A percentile compares a stretch with the other conserved stretches of the same genome.
Conservation (phyloP, 2,797 vertebrate genomes). For the Pachyuromys duprasi region DNA sequence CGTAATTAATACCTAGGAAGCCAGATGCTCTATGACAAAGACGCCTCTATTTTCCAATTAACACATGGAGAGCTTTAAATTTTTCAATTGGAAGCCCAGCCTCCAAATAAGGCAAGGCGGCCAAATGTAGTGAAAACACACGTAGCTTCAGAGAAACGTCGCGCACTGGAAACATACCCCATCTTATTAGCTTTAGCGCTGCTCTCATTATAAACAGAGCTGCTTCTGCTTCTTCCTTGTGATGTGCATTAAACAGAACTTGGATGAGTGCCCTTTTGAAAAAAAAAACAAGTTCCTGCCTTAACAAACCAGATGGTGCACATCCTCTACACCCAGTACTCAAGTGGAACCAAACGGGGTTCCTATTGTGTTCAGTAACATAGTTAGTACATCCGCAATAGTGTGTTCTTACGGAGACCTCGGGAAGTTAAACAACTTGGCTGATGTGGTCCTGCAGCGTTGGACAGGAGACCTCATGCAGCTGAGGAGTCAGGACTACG, state of each 20-base stretch:
- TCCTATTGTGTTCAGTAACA: slow-evolving; percentile 86
- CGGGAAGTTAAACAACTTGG: slow-evolving; percentile 85
- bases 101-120: slow-evolving; percentile 46
- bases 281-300: slow-evolving; percentile 65
- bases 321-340: slow-evolving; percentile 78
- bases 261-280: slow-evolving; percentile 74
- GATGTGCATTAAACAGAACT: slow-evolving; percentile 70
- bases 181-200: slow-evolving; percentile 57
- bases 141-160: slow-evolving; percentile 56
- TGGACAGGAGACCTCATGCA: slow-evolving; percentile 57
- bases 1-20: slow-evolving; percentile 73
- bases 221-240: slow-evolving; percentile 67
- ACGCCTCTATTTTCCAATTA: slow-evolving; percentile 73
- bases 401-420: slow-evolving; percentile 83
- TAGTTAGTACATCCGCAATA: slow-evolving; percentile 85
- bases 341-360: slow-evolving; percentile 85
- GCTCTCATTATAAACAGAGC: slow-evolving; percentile 78
- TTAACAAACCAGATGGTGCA: slow-evolving; percentile 87
- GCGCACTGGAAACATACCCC: slow-evolving; percentile 59
- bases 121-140: slow-evolving; percentile 64
- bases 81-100: slow-evolving; percentile 70
- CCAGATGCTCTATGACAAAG: slow-evolving; percentile 62
- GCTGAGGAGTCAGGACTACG: neutral
- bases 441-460: slow-evolving; percentile 78
- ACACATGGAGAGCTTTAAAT: slow-evolving; percentile 70